A percentile compares a stretch with the other conserved stretches of the same genome.
phyloP scores from a whole-genome alignment of 2,113 vertebrate genomes.

The Tursiops truncatus region DNA sequence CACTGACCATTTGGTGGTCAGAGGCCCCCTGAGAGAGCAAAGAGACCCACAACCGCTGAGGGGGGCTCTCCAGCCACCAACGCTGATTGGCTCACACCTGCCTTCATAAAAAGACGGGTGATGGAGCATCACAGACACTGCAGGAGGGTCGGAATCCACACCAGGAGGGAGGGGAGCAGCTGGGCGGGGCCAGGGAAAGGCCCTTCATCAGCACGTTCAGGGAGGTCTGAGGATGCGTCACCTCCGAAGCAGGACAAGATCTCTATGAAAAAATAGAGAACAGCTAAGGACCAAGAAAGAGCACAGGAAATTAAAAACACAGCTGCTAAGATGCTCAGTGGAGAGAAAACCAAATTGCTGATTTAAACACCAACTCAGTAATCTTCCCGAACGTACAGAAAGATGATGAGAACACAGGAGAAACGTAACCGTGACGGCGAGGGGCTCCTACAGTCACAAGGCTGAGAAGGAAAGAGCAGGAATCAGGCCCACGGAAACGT shows the following conservation, averaged over 20 bases:
- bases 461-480: background rate
- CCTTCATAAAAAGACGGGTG: background rate
- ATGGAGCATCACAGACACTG: no score
- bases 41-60: background rate
- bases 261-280: background rate
- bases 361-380: background rate
- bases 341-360: background rate
- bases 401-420: background rate
- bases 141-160: background rate
- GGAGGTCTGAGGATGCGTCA: background rate
- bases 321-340: background rate
- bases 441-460: background rate
- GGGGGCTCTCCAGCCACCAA: background rate
- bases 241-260: background rate
- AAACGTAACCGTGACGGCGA: background rate
- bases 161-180: background rate
- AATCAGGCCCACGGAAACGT: background rate
- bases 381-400: background rate
- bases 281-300: background rate
- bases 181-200: no score
- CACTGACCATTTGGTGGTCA: background rate
- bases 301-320: background rate
- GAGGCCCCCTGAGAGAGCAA: background rate
- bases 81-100: background rate
- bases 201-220: background rate